Percentiles rank a stretch among this genome's conserved stretches.
phyloP scores from a whole-genome alignment of 2,113 vertebrate genomes.

The Takifugu bimaculatus region DNA sequence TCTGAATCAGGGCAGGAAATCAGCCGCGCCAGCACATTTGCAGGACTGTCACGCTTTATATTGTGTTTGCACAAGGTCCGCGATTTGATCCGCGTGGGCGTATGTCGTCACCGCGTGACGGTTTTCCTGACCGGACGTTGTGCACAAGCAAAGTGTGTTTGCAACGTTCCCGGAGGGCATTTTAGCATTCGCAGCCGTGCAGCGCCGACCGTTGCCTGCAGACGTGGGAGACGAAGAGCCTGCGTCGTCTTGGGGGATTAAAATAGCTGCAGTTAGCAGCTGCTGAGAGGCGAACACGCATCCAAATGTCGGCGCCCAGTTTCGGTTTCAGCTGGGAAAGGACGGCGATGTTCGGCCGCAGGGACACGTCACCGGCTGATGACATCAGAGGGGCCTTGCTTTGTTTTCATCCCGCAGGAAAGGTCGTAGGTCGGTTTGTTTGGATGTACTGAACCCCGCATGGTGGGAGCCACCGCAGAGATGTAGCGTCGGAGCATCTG shows the following conservation, averaged over 20 bases:
- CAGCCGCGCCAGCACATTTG: not conserved
- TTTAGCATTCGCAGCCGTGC: too few species aligned
- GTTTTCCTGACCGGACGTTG: too few species aligned
- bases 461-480: constrained; percentile 45
- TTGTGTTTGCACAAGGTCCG: too few species aligned
- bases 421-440: constrained; percentile 30
- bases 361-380: not conserved
- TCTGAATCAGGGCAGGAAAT: constrained; percentile 39
- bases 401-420: constrained; percentile 11
- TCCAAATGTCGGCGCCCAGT: not conserved
- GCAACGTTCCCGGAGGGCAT: too few species aligned
- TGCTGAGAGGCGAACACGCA: constrained; percentile 1
- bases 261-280: constrained; percentile 8
- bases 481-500: constrained; percentile 43
- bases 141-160: too few species aligned
- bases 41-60: constrained; percentile 2
- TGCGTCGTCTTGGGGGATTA: not conserved
- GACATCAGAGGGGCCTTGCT: constrained; percentile 19
- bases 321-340: constrained; percentile 5
- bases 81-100: too few species aligned
- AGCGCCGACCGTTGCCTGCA: too few species aligned
- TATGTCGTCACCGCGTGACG: too few species aligned
- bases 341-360: not conserved
- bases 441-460: constrained; percentile 2
- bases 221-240: too few species aligned